Evolutionary conservation across 2,797 vertebrate genomes (phyloP), one percentile per base, ranked within the genome.

Genomic region (Chloroceryle inda): DNA sequence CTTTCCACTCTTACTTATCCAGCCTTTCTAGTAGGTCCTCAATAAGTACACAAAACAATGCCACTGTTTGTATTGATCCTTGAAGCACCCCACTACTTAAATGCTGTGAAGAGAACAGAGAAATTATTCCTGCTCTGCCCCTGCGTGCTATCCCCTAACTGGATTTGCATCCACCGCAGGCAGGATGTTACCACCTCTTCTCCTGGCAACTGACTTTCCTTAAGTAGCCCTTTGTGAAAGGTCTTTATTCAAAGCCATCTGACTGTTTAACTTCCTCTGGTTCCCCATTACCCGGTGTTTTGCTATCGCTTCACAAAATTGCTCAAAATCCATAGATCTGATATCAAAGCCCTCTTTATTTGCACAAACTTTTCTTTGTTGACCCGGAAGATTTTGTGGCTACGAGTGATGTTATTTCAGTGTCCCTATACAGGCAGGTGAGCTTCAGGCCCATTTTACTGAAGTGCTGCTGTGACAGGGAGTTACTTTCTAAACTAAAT

Each of bases 141-240:
- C 26, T 33, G 11, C 4, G 0, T 78, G 77, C 66, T 61, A 37
- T 84, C 93, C 91, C 72, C 75, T 92, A 96, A 97, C 77, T 91
- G 81, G 92, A 96, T 97, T 97, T 97, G 96, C 92, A 94, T 92
- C 85, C 92, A 42, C 33, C 37, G 89, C 63, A 88, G 93, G 92
- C 92, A 96, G 63, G 61, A 52, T 91, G 87, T 93, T 96, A 88
- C 85, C 85, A 88, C 77, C 77, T 94, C 90, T 94, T 63, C 62
- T 85, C 49, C 59, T 94, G 84, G 62, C 84, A 96, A 85, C 75
- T 94, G 92, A 56, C 69, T 94, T 95, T 96, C 78, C 80, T 88
- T 91, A 94, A 47, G 75, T 38, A 95, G 89, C 69, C 55, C 89
- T 86, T 95, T 94, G 89, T 95, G 67, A 91, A 89, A 7, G 1